phyloP scores from a whole-genome alignment of 2,888 invertebrate genomes.

The Apomyelois bistriatella region DNA sequence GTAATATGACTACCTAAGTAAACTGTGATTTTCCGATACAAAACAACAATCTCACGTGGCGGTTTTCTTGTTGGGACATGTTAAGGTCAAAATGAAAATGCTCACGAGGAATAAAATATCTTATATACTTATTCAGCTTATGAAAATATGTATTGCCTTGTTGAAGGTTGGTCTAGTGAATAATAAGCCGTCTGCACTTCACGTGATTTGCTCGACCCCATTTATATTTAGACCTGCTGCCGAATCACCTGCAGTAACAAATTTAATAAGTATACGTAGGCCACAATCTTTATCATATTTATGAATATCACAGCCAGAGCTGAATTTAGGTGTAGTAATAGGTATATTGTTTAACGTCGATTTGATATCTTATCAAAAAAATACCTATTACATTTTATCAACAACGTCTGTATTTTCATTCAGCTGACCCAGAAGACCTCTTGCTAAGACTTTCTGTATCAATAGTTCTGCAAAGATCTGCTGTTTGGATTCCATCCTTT shows the following conservation, averaged over 20 bases:
- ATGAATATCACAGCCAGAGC: too few species aligned
- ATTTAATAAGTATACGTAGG: neutral
- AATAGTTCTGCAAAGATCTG: conserved; percentile 18
- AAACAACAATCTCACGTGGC: conserved; percentile 5
- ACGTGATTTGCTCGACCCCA: conserved; percentile 3
- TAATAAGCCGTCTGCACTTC: neutral
- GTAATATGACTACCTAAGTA: too few species aligned
- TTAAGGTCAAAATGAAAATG: neutral
- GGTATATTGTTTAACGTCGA: too few species aligned
- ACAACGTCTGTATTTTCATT: conserved; percentile 14
- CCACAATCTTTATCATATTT: too few species aligned
- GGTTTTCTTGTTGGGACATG: neutral
- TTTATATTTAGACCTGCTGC: conserved; percentile 4
- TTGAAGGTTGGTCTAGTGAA: conserved; percentile 4
- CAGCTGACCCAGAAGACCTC: conserved; percentile 16
- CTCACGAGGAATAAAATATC: conserved; percentile 6
- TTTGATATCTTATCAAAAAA: too few species aligned
- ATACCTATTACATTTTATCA: neutral
- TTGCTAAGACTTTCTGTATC: conserved; percentile 18
- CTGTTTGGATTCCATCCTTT: conserved; percentile 16
- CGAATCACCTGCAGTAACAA: neutral
- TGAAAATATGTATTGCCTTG: conserved; percentile 9
- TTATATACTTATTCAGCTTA: neutral
- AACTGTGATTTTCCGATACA: too few species aligned
- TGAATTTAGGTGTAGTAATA: too few species aligned